These are phyloP conservation scores for Drosophila fuyamai DNA, from an alignment of 1,140 invertebrate genomes.

Conservation along the genomic window DNA sequence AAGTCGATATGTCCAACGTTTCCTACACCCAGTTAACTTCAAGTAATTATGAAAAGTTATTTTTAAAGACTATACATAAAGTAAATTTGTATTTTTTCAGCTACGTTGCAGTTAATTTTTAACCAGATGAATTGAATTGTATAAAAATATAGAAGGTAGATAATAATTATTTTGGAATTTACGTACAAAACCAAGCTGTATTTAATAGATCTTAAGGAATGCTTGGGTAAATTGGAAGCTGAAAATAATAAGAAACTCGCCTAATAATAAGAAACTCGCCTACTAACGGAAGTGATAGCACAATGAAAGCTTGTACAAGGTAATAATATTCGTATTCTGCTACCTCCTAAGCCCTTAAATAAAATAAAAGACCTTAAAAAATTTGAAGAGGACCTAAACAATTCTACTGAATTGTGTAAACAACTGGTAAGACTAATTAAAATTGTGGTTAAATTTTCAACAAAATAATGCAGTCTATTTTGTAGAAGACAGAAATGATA, in stretches of 20 bases:
- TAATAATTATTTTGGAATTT: too few species aligned
- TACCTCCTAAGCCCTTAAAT: not conserved
- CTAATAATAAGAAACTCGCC: too few species aligned
- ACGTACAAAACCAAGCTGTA: too few species aligned
- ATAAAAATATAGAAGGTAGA: too few species aligned
- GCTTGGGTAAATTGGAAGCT: too few species aligned
- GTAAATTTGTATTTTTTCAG: not conserved
- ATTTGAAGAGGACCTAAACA: not conserved
- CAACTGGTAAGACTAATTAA: not conserved
- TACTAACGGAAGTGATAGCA: not conserved
- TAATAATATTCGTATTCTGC: not conserved
- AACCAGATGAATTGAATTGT: too few species aligned
- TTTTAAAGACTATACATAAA: not conserved
- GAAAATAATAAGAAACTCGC: too few species aligned
- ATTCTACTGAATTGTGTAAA: not conserved
- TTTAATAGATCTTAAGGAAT: too few species aligned
- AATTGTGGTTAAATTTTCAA: too few species aligned
- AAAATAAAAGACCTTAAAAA: not conserved
- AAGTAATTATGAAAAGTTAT: not conserved
- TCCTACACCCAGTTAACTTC: not conserved
- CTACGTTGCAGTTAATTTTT: too few species aligned
- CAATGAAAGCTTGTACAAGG: too few species aligned
- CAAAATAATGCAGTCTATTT: not conserved
- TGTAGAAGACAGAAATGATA: too few species aligned
- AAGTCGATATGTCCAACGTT: not conserved